phyloP scores from a whole-genome alignment of 2,888 invertebrate species.

The Phrixothrix hirtus region DNA sequence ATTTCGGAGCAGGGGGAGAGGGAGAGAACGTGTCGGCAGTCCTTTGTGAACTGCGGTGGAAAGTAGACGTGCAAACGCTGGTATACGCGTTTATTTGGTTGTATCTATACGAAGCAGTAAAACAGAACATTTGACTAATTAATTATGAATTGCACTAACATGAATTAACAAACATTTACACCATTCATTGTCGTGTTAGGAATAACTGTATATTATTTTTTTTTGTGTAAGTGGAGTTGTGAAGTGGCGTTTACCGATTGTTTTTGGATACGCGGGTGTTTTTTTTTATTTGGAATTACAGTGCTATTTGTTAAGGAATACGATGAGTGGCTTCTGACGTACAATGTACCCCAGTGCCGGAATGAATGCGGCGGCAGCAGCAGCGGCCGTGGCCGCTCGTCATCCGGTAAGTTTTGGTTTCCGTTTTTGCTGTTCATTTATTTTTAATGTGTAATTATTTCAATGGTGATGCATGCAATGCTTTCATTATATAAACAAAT shows the following conservation, averaged over 20 bases:
- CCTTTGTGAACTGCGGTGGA: slow-evolving; percentile 45
- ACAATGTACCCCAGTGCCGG: slow-evolving; percentile 85
- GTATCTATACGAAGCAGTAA: slow-evolving; percentile 19
- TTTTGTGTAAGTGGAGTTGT: slow-evolving; percentile 3
- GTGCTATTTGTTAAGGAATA: slow-evolving; percentile 26
- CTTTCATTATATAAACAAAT: not conserved
- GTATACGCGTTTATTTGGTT: slow-evolving; percentile 24
- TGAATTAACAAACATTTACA: slow-evolving; percentile 14
- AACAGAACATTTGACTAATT: slow-evolving; percentile 18
- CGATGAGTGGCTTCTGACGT: slow-evolving; percentile 52
- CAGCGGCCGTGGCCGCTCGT: slow-evolving; percentile 82
- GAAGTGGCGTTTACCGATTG: slow-evolving; percentile 7
- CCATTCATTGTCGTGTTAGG: not conserved
- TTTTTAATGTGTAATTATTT: not conserved
- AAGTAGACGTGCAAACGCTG: slow-evolving; percentile 38
- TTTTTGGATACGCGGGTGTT: slow-evolving; percentile 15
- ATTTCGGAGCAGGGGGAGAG: slow-evolving; percentile 37
- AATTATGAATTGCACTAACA: slow-evolving; percentile 16
- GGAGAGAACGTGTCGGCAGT: slow-evolving; percentile 44
- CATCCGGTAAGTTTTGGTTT: slow-evolving; percentile 73
- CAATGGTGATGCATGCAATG: not conserved
- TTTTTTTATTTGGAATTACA: slow-evolving; percentile 9
- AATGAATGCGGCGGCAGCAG: slow-evolving; percentile 83
- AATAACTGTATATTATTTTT: not conserved
- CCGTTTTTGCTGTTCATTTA: slow-evolving; percentile 12